Evolutionary conservation across 2,888 invertebrate genomes (phyloP).

Genomic region (Amphimallon solstitiale): DNA sequence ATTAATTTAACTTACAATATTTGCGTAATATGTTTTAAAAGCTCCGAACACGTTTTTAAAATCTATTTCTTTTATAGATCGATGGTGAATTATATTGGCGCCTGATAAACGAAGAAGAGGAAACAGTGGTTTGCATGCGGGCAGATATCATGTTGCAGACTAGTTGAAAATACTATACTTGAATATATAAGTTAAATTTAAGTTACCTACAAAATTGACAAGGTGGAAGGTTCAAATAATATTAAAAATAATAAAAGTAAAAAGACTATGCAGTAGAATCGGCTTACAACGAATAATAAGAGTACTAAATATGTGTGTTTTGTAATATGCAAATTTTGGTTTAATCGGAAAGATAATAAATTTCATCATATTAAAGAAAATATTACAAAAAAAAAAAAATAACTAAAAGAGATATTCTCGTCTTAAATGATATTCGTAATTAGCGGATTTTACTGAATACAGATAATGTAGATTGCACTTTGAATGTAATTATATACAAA

Average conservation of each 20-base stretch:
- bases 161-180: not conserved
- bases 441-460: not conserved
- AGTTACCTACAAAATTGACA: too few relatives aligned
- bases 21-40: too few relatives aligned
- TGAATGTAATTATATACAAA: not conserved
- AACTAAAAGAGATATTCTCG: too few relatives aligned
- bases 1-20: too few relatives aligned
- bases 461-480: not conserved
- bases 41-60: not conserved
- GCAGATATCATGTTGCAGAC: slow-evolving; percentile 35
- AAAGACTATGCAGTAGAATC: too few relatives aligned
- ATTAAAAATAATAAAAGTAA: not conserved
- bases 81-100: slow-evolving; percentile 42
- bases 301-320: too few relatives aligned
- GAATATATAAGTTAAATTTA: not conserved
- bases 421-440: too few relatives aligned
- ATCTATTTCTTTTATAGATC: slow-evolving; percentile 37
- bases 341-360: too few relatives aligned
- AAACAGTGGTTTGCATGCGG: slow-evolving; percentile 42
- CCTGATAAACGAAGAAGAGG: slow-evolving; percentile 34
- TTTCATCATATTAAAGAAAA: too few relatives aligned
- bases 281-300: too few relatives aligned
- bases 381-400: too few relatives aligned
- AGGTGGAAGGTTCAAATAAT: not conserved
- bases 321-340: too few relatives aligned